Evolutionary conservation across 2,113 vertebrate genomes (phyloP).

Genomic region (Pteruthius melanotis): DNA sequence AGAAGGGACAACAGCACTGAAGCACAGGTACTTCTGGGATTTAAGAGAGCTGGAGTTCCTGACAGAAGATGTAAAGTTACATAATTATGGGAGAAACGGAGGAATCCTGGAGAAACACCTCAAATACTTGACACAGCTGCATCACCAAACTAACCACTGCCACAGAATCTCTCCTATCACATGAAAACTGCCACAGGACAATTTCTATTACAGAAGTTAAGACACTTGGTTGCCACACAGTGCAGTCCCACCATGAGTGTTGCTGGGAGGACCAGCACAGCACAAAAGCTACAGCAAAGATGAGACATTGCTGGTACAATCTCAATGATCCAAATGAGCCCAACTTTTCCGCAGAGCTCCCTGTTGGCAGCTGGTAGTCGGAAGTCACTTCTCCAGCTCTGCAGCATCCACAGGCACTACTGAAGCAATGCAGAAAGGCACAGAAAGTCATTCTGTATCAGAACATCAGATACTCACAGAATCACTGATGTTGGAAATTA

Average conservation of each 20-base stretch:
- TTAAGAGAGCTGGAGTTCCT: neutral
- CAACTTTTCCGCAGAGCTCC: neutral
- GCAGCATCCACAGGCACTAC: neutral
- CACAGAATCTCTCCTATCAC: neutral
- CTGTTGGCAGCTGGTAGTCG: neutral
- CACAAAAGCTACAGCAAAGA: neutral
- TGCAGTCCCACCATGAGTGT: neutral
- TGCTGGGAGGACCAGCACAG: accelerated
- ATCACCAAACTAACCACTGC: neutral
- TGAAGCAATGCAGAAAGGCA: neutral
- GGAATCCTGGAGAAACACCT: neutral
- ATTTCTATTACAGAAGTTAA: neutral
- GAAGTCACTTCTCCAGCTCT: neutral
- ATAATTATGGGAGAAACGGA: neutral
- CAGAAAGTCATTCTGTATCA: neutral
- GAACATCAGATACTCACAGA: neutral
- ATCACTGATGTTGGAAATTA: neutral
- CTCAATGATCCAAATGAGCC: neutral
- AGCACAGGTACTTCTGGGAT: neutral
- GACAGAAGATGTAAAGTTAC: neutral
- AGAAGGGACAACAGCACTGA: neutral
- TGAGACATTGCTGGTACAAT: neutral
- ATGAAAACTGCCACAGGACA: neutral
- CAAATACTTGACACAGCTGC: neutral
- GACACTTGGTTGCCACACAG: neutral